Conservation (phyloP, 1,140 invertebrate species). For the Meloidogyne hapla region DNA sequence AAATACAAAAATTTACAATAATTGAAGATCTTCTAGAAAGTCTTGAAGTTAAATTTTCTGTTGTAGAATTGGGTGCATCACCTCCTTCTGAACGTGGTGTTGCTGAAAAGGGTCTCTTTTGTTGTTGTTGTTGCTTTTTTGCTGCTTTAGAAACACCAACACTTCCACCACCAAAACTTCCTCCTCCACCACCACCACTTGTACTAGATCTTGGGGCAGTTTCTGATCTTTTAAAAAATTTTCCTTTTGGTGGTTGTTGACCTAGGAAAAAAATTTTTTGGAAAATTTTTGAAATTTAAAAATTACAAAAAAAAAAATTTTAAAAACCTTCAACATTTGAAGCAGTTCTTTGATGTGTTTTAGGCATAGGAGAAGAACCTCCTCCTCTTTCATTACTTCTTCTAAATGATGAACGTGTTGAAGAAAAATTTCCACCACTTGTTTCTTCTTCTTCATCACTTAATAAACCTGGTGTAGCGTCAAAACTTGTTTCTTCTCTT, state of each 20-base stretch:
- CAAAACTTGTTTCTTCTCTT: conserved; percentile 5
- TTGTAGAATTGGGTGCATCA: conserved; percentile 12
- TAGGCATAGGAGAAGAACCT: neutral
- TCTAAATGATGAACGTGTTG: conserved; percentile 4
- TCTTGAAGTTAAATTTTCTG: conserved; percentile 34
- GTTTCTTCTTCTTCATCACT: conserved; percentile 4
- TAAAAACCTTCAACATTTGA: neutral
- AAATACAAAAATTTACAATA: conserved; percentile 21
- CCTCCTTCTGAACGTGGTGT: conserved; percentile 12
- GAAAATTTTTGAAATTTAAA: too few relatives aligned
- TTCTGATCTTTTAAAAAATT: conserved; percentile 23
- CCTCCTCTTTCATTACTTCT: too few relatives aligned
- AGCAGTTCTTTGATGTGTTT: neutral
- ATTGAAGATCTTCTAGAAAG: conserved; percentile 40
- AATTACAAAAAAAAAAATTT: neutral
- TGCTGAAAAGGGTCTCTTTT: conserved; percentile 8
- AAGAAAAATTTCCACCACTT: neutral
- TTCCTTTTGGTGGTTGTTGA: conserved; percentile 13
- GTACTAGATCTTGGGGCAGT: conserved; percentile 23
- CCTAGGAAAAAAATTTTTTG: neutral
- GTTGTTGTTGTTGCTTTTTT: neutral
- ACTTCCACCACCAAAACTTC: neutral
- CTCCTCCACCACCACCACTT: neutral
- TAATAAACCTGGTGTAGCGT: conserved; percentile 8
- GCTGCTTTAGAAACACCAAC: conserved; percentile 18